Conservation (phyloP, 2,113 vertebrate species). For the Melanotaenia duboulayi region DNA sequence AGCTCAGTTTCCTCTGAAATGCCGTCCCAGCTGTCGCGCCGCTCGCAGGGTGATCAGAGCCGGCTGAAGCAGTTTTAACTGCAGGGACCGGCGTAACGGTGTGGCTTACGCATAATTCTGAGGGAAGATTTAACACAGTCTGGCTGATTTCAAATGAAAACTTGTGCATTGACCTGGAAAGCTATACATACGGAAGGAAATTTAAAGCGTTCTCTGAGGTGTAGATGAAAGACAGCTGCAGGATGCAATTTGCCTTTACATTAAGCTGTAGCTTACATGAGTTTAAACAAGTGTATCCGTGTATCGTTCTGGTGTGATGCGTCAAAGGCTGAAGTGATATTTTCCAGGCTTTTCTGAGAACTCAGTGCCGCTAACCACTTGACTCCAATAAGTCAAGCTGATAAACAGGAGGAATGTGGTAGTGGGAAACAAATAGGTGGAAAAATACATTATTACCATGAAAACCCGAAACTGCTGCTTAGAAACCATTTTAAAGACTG, state of each 20-base stretch:
- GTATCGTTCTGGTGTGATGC: neutral
- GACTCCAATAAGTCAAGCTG: conserved; percentile 63
- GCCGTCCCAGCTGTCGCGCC: conserved; percentile 37
- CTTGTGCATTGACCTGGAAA: conserved; percentile 28
- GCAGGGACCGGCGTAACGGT: neutral
- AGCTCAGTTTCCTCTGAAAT: conserved; percentile 44
- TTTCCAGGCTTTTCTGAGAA: conserved; percentile 14
- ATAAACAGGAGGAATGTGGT: conserved; percentile 44
- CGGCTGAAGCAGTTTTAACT: conserved; percentile 12
- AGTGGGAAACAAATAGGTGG: conserved; percentile 3
- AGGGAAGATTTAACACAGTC: conserved; percentile 13
- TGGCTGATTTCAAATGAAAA: conserved; percentile 53
- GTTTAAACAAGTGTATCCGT: neutral
- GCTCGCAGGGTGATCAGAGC: conserved; percentile 40
- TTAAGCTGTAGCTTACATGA: conserved; percentile 3
- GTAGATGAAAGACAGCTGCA: conserved; percentile 35
- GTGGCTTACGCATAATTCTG: neutral
- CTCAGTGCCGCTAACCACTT: conserved; percentile 34
- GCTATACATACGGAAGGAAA: conserved; percentile 54
- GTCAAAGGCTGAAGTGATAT: neutral
- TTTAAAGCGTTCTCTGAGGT: conserved; percentile 25
- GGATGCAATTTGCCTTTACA: conserved; percentile 24
- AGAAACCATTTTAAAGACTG: neutral
- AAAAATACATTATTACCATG: conserved; percentile 14
- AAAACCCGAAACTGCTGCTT: neutral